A percentile compares a stretch with the other conserved stretches of the same genome.
Conservation (phyloP, 1,140 invertebrate species). For the Harlomillsia oculata region DNA sequence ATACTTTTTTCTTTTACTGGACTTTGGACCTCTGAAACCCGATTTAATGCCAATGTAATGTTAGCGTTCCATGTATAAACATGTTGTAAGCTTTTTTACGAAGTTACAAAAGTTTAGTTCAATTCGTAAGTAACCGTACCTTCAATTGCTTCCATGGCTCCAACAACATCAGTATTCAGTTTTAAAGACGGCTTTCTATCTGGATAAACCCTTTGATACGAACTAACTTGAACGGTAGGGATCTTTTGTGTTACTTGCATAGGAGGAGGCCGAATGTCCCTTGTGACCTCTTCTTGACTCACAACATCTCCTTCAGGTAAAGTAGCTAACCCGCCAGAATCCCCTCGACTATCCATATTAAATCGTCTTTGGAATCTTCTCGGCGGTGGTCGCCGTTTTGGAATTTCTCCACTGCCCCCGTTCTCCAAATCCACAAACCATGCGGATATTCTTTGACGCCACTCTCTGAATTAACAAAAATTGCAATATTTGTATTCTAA, state of each 20-base stretch:
- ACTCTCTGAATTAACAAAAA: constrained; percentile 49
- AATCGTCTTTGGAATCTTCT: constrained; percentile 58
- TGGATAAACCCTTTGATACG: constrained; percentile 56
- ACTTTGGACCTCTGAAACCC: constrained; percentile 53
- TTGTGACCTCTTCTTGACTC: constrained; percentile 37
- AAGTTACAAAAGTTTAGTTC: neutral
- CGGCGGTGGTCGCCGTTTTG: constrained; percentile 51
- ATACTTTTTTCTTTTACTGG: constrained; percentile 60
- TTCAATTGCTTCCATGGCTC: constrained; percentile 76
- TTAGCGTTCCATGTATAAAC: neutral
- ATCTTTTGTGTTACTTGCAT: neutral
- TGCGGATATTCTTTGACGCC: constrained; percentile 78
- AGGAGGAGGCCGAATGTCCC: constrained; percentile 30
- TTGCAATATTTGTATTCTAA: neutral
- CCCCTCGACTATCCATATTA: constrained; percentile 63
- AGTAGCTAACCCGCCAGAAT: constrained; percentile 61
- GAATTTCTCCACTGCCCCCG: constrained; percentile 58
- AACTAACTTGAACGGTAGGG: too few relatives aligned
- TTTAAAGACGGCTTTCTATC: constrained; percentile 70
- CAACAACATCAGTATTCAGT: constrained; percentile 70
- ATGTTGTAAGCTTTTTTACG: neutral
- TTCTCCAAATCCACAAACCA: constrained; percentile 80
- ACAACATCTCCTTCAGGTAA: constrained; percentile 56
- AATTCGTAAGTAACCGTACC: constrained; percentile 46
- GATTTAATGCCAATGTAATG: constrained; percentile 1